phyloP scores from a whole-genome alignment of 1,140 invertebrate genomes.

The Adelges cooleyi region DNA sequence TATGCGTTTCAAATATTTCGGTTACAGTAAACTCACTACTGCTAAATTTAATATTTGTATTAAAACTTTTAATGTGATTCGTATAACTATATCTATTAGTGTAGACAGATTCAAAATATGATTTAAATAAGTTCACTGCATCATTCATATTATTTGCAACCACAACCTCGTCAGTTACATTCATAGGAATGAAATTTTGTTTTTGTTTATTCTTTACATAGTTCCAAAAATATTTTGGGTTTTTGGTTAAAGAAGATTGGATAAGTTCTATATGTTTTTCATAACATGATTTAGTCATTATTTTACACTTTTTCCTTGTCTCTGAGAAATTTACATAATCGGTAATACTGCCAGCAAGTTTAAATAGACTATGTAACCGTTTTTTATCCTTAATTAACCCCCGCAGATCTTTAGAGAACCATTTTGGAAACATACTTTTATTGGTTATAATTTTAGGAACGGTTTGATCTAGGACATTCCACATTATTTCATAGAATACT shows the following conservation, averaged over 20 bases:
- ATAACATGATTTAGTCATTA: no score
- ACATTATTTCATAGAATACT: not conserved
- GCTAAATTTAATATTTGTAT: not conserved
- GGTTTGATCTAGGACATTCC: not conserved
- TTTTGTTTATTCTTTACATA: not conserved
- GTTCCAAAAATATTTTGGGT: not conserved
- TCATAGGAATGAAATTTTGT: not conserved
- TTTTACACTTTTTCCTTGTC: not conserved
- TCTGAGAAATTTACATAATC: not conserved
- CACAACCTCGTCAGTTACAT: not conserved
- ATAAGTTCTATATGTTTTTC: no score
- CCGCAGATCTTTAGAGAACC: not conserved
- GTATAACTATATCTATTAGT: not conserved
- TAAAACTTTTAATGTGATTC: not conserved
- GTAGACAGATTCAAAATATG: not conserved
- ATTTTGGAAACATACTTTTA: not conserved
- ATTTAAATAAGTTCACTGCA: not conserved
- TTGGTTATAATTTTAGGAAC: not conserved
- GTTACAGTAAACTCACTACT: not conserved
- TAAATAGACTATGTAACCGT: not conserved
- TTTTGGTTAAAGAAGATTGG: no score
- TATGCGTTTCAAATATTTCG: not conserved
- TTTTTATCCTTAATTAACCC: not conserved
- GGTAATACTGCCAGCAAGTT: not conserved
- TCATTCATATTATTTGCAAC: not conserved